These are phyloP conservation scores for Enteromius argenteus DNA, from an alignment of 2,797 vertebrate genomes.

Conservation along the genomic window DNA sequence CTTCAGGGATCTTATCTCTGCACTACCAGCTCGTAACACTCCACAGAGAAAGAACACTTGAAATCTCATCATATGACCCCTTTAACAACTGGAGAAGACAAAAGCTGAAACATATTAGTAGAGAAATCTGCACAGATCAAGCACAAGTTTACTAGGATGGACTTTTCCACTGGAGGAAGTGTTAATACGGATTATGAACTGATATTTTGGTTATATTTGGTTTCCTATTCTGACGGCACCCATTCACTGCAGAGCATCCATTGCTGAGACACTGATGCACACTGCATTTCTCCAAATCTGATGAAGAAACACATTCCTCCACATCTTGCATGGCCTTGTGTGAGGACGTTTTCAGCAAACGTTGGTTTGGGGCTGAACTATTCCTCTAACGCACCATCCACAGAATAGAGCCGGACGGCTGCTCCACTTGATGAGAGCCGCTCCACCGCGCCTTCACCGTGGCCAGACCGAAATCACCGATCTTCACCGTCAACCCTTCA, in stretches of 20 bases:
- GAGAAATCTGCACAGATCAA: too few relatives aligned
- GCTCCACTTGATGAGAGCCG: conserved; percentile 95
- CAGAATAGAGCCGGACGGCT: conserved; percentile 94
- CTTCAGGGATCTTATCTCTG: too few relatives aligned
- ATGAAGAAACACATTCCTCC: background rate
- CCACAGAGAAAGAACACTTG: too few relatives aligned
- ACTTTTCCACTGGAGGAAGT: background rate
- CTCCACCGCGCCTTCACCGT: conserved; percentile 98
- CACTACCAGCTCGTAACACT: too few relatives aligned
- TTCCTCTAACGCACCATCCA: conserved; percentile 88
- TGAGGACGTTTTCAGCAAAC: background rate
- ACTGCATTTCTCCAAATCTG: background rate
- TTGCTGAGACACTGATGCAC: background rate
- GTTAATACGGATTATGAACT: background rate
- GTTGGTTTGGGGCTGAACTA: background rate
- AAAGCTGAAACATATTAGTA: too few relatives aligned
- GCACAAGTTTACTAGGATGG: background rate
- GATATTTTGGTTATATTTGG: background rate
- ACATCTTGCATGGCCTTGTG: too few relatives aligned
- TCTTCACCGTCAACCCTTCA: conserved; percentile 96
- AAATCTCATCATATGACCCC: too few relatives aligned
- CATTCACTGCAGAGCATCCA: background rate
- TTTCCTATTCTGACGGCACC: background rate
- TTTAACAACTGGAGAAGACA: too few relatives aligned
- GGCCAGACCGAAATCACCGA: conserved; percentile 96